Evolutionary conservation across 53 echinoderm and acorn worm genomes (phyloP), one percentile per base, ranked within the genome.

Genomic region (Mesocentrotus franciscanus): DNA sequence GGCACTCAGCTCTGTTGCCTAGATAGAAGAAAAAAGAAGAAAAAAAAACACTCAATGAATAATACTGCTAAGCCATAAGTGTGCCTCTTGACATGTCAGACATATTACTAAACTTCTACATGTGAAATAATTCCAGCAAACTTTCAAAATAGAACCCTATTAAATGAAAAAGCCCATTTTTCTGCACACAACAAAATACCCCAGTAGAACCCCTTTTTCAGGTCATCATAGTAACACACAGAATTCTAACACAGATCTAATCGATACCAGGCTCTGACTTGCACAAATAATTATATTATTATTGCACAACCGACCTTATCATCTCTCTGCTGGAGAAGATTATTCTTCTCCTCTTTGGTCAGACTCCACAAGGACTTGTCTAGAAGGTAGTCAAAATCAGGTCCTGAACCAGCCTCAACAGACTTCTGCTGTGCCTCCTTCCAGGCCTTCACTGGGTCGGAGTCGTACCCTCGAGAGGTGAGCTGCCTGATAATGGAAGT

Each of bases 361-460:
- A 99, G 95, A 91, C 95, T 96, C 99, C 98, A 98, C 89, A 99
- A 72, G 32, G 97, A 71, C 99, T 98, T 99, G 15, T 97, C 98
- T 22, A 99, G 96, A 57, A 99, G 96, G 96, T 99, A 99, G 96
- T 98, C 96, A 72, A 94, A 99, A 95, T 99, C 99, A 0, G 97
- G 97, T 20, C 98, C 98, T 11, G 96, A 85, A 1, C 72, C 96
- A 61, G 97, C 95, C 59, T 81, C 79, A 1, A 16, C 83, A 33
- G 93, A 71, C 95, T 97, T 97, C 91, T 85, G 61, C 93, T 97
- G 96, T 49, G 96, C 71, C 24, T 97, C 97, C 95, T 97, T 98
- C 98, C 98, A 98, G 7, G 96, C 92, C 95, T 97, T 98, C 79
- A 99, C 97, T 0, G 99, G 99, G 94, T 99, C 99, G 1, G 98